phyloP scores from a whole-genome alignment of 2,113 vertebrate species.

The Mus musculus region DNA sequence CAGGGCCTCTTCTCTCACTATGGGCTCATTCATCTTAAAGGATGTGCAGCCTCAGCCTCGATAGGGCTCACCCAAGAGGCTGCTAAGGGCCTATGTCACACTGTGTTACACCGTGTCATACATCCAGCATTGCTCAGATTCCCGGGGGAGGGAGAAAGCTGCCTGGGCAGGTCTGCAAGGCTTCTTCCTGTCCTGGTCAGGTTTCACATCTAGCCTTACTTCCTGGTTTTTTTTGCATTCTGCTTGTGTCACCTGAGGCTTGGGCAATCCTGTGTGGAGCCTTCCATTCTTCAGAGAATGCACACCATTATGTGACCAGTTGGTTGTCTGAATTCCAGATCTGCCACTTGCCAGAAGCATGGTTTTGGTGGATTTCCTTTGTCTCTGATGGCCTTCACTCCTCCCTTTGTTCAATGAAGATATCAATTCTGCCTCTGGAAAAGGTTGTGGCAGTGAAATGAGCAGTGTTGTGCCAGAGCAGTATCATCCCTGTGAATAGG shows the following conservation, averaged over 20 bases:
- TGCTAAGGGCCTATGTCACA: background rate
- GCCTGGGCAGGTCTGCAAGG: background rate
- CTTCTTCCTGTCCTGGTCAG: background rate
- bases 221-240: background rate
- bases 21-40: slow-evolving; percentile 60
- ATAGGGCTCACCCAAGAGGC: slow-evolving; percentile 6
- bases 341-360: fast-evolving
- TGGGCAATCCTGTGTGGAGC: background rate
- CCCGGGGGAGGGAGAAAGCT: background rate
- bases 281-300: background rate
- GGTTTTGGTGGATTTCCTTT: background rate
- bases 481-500: background rate
- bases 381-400: background rate
- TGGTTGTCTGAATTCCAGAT: background rate
- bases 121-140: slow-evolving; percentile 36
- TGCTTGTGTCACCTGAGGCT: background rate
- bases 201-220: background rate
- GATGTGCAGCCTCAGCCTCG: background rate
- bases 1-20: background rate
- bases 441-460: background rate
- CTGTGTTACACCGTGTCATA: too few relatives aligned
- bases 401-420: background rate
- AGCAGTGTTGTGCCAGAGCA: background rate
- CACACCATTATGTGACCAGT: fast-evolving
- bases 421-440: background rate